These are phyloP conservation scores for Sebastolobus altivelis DNA, from an alignment of 2,797 vertebrate genomes.

Conservation along the genomic window DNA sequence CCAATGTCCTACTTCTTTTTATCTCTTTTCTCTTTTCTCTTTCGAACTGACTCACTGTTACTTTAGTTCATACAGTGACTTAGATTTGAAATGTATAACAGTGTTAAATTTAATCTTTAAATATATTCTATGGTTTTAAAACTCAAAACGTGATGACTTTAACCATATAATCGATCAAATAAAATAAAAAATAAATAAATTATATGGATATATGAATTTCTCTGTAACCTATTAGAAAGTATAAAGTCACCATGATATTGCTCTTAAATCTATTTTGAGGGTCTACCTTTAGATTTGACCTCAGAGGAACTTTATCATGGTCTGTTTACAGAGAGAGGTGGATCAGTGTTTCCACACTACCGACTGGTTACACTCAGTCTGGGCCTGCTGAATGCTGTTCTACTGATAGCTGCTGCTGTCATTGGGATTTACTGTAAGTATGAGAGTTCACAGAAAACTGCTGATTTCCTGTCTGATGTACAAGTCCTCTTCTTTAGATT, in stretches of 20 bases:
- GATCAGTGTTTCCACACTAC: constrained; percentile 39
- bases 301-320: constrained; percentile 27
- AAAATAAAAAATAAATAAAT: no score
- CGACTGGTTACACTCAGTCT: constrained; percentile 63
- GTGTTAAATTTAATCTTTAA: neutral
- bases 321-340: constrained; percentile 47
- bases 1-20: neutral
- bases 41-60: neutral
- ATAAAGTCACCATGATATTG: neutral
- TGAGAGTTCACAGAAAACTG: neutral
- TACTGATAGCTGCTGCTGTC: constrained; percentile 69
- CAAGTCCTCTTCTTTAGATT: neutral
- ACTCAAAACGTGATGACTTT: neutral
- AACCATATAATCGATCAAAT: neutral
- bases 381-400: constrained; percentile 63
- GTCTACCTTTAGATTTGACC: constrained; percentile 7
- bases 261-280: neutral
- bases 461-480: neutral
- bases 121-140: neutral
- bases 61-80: neutral
- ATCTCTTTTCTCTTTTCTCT: neutral
- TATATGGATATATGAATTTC: neutral
- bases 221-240: neutral
- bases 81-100: neutral
- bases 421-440: constrained; percentile 80